These are phyloP conservation scores for Gavialis gangeticus DNA, from an alignment of 2,113 vertebrate species.

Conservation along the genomic window DNA sequence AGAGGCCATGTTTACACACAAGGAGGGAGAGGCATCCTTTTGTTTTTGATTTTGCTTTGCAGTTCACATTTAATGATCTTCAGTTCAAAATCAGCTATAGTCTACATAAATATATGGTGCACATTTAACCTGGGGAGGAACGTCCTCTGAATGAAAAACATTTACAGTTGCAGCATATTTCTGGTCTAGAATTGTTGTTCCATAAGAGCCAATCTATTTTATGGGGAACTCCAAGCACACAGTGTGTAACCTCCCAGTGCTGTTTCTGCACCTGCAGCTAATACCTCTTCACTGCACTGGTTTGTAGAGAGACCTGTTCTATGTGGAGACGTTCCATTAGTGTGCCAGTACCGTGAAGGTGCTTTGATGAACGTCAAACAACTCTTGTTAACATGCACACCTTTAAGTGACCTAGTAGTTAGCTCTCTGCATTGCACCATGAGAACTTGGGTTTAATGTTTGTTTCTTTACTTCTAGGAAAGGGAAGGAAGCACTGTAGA, in stretches of 20 bases:
- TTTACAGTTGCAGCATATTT: neutral
- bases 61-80: conserved; percentile 7
- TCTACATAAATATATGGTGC: neutral
- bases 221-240: neutral
- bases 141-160: neutral
- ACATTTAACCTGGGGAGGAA: neutral
- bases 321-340: neutral
- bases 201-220: neutral
- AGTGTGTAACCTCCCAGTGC: neutral
- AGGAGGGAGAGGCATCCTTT: neutral
- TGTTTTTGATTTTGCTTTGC: neutral
- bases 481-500: neutral
- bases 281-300: neutral
- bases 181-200: neutral
- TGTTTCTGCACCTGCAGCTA: neutral
- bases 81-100: neutral
- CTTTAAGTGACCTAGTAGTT: neutral
- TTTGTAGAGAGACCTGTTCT: neutral
- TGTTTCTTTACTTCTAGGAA: neutral
- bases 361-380: neutral
- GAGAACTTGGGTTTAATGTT: neutral
- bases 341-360: neutral
- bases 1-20: neutral
- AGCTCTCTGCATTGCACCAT: neutral
- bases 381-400: neutral